Evolutionary conservation across 2,113 vertebrate genomes (phyloP).

Genomic region (Cochlearius cochlearius): DNA sequence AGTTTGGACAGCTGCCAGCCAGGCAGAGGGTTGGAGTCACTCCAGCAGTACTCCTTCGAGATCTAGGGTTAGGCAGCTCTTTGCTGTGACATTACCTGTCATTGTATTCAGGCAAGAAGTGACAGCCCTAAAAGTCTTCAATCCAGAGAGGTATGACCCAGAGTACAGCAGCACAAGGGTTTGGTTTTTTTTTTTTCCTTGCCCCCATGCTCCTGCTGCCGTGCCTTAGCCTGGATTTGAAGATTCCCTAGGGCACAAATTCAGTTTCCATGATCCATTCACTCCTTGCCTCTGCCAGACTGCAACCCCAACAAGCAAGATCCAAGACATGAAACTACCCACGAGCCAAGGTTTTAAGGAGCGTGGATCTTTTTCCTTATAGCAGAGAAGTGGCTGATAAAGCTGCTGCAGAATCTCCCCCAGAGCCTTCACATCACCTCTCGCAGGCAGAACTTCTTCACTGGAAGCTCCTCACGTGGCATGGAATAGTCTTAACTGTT

Average conservation of each 20-base stretch:
- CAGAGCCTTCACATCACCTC: neutral
- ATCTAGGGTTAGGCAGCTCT: neutral
- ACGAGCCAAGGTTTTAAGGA: neutral
- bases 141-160: neutral
- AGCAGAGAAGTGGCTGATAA: neutral
- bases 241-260: neutral
- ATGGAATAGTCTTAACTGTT: neutral
- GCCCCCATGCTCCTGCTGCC: neutral
- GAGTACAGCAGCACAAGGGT: neutral
- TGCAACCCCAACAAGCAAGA: neutral
- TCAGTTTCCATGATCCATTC: neutral
- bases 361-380: neutral
- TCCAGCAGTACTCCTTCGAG: neutral
- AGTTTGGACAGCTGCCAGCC: neutral
- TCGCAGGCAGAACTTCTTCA: neutral
- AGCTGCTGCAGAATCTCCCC: neutral
- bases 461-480: neutral
- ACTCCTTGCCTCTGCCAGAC: neutral
- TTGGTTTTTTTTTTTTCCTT: too few relatives aligned
- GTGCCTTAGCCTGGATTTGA: neutral
- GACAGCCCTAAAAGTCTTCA: neutral
- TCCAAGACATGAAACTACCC: accelerated
- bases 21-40: neutral
- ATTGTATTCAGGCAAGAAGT: neutral
- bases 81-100: neutral